phyloP scores from a whole-genome alignment of 2,888 invertebrate species.

The Euspilapteryx auroguttella region DNA sequence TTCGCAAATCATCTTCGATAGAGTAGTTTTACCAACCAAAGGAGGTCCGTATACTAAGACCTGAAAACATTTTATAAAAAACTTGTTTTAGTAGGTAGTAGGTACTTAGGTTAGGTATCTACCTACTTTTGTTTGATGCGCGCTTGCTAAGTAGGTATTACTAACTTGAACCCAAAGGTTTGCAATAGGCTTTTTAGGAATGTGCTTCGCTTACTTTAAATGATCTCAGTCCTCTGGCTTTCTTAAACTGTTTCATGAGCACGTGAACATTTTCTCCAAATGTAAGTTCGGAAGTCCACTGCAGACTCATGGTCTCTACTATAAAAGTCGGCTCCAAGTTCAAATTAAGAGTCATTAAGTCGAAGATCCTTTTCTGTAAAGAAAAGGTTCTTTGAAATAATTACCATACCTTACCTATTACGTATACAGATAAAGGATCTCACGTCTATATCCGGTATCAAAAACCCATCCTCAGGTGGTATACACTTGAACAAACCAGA shows the following conservation, averaged over 20 bases:
- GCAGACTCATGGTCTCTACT: conserved; percentile 43
- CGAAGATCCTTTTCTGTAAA: conserved; percentile 57
- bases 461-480: conserved; percentile 58
- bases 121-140: neutral
- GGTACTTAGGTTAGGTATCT: neutral
- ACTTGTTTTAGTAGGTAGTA: too few relatives aligned
- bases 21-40: conserved; percentile 63
- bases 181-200: too few relatives aligned
- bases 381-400: too few relatives aligned
- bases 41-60: conserved; percentile 67
- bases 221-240: conserved; percentile 55
- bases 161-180: too few relatives aligned
- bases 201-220: conserved; percentile 54
- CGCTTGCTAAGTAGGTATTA: too few relatives aligned
- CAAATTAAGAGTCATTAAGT: conserved; percentile 59
- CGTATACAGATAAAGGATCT: too few relatives aligned
- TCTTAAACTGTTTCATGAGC: conserved; percentile 51
- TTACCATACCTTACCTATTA: too few relatives aligned
- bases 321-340: conserved; percentile 63
- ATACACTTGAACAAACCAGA: conserved; percentile 59
- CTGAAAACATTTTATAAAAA: conserved; percentile 20
- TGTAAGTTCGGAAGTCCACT: conserved; percentile 54
- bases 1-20: conserved; percentile 58
- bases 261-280: conserved; percentile 44
- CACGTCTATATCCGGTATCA: conserved; percentile 49